phyloP scores from a whole-genome alignment of 2,113 vertebrate species.

The Ictalurus punctatus region DNA sequence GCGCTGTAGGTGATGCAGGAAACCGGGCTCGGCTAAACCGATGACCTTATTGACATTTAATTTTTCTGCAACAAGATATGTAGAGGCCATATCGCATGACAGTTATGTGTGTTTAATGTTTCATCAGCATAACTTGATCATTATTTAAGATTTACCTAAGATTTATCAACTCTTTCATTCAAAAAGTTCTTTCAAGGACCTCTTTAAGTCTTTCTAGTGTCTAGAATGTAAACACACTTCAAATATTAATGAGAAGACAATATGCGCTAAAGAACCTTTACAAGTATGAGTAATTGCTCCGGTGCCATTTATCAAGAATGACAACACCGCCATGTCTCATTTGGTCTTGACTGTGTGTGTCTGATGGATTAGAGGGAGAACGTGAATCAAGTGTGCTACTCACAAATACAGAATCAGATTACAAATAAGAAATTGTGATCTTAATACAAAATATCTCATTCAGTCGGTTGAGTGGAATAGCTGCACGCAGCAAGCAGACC shows the following conservation, averaged over 20 bases:
- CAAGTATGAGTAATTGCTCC: slow-evolving; percentile 3
- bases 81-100: not conserved
- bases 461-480: slow-evolving; percentile 1
- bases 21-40: slow-evolving; percentile 38
- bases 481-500: slow-evolving; percentile 16
- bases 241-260: slow-evolving; percentile 2
- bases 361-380: not conserved
- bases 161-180: not conserved
- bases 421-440: not conserved
- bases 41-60: slow-evolving; percentile 23
- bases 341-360: slow-evolving; percentile 5
- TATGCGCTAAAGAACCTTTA: not conserved
- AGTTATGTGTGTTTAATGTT: not conserved
- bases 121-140: not conserved
- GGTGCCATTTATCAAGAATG: slow-evolving; percentile 25
- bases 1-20: slow-evolving; percentile 36
- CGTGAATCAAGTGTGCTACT: not conserved
- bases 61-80: not conserved
- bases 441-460: not conserved
- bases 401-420: not conserved
- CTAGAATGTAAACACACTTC: not conserved
- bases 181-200: slow-evolving; percentile 17
- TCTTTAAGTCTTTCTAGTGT: slow-evolving; percentile 19
- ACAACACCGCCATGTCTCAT: slow-evolving; percentile 11
- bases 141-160: not conserved